These are phyloP conservation scores for Patiria pectinifera DNA, from an alignment of 53 echinoderm and acorn worm species.

Conservation along the genomic window DNA sequence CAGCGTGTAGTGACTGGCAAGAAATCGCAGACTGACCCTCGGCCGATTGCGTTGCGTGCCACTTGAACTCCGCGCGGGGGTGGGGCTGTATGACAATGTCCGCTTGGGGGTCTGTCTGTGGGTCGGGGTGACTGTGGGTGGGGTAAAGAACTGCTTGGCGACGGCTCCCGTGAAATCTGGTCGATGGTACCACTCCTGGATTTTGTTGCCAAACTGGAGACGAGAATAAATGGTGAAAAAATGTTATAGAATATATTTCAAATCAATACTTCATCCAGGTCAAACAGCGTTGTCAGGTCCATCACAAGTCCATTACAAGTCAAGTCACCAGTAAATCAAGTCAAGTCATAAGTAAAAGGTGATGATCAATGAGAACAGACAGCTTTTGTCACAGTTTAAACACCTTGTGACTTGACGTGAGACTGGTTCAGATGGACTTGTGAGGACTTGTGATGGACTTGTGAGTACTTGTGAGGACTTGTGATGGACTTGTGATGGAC, in stretches of 20 bases:
- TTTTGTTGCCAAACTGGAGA: constrained; percentile 80
- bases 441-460: too few relatives aligned
- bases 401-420: too few relatives aligned
- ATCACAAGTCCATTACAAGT: not conserved
- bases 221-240: not conserved
- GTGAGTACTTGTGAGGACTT: too few relatives aligned
- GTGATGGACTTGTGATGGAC: too few relatives aligned
- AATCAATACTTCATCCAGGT: not conserved
- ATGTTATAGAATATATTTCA: not conserved
- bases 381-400: too few relatives aligned
- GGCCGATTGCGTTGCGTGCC: constrained; percentile 52
- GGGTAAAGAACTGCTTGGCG: constrained; percentile 86
- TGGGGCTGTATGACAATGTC: constrained; percentile 16
- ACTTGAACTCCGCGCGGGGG: not conserved
- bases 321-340: too few relatives aligned
- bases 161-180: constrained; percentile 77
- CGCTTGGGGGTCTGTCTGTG: constrained; percentile 45
- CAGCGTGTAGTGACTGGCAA: constrained; percentile 84
- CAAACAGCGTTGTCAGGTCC: not conserved
- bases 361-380: too few relatives aligned
- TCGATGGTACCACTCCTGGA: constrained; percentile 69
- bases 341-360: too few relatives aligned
- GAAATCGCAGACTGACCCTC: constrained; percentile 87
- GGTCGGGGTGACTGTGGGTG: constrained; percentile 62
- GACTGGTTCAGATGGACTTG: too few relatives aligned